Percentiles rank a stretch among this genome's conserved stretches.
phyloP scores from a whole-genome alignment of 2,797 vertebrate genomes.

The Apogon talboti region DNA sequence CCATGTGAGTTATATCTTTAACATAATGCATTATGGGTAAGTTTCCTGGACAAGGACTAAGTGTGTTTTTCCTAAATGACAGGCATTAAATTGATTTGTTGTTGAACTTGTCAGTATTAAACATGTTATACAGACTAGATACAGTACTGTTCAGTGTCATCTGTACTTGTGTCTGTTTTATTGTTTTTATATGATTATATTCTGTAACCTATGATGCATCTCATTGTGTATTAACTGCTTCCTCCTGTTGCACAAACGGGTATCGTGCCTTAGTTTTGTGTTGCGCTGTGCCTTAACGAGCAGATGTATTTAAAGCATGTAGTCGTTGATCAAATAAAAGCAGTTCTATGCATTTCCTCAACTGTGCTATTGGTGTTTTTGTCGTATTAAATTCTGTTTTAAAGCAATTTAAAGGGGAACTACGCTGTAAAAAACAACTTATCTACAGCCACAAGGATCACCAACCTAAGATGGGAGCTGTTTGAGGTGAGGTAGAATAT shows the following conservation, averaged over 20 bases:
- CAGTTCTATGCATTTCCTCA: background rate
- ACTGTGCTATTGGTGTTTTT: too few relatives aligned
- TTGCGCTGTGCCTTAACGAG: background rate
- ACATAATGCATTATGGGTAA: background rate
- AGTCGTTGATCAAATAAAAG: constrained; percentile 46
- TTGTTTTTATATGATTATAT: constrained; percentile 18
- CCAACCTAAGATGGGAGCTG: too few relatives aligned
- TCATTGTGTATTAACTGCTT: constrained; percentile 7
- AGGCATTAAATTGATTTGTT: background rate
- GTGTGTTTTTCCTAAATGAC: background rate
- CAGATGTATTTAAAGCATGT: background rate
- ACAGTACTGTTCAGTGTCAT: background rate
- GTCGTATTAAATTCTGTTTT: too few relatives aligned
- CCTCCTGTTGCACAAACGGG: background rate
- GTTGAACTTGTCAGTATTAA: constrained; percentile 40
- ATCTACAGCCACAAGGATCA: too few relatives aligned
- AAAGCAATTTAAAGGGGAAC: too few relatives aligned
- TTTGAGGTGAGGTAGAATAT: too few relatives aligned
- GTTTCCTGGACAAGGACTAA: background rate
- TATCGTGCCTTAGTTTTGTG: constrained; percentile 21
- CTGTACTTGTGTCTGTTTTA: constrained; percentile 3
- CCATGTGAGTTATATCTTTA: background rate
- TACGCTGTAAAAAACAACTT: too few relatives aligned
- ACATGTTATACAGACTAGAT: background rate
- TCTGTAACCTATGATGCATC: background rate